A percentile compares a stretch with the other conserved stretches of the same genome.
Evolutionary conservation across 1,140 invertebrate genomes (phyloP).

Genomic region (Pogonomyrmex californicus): DNA sequence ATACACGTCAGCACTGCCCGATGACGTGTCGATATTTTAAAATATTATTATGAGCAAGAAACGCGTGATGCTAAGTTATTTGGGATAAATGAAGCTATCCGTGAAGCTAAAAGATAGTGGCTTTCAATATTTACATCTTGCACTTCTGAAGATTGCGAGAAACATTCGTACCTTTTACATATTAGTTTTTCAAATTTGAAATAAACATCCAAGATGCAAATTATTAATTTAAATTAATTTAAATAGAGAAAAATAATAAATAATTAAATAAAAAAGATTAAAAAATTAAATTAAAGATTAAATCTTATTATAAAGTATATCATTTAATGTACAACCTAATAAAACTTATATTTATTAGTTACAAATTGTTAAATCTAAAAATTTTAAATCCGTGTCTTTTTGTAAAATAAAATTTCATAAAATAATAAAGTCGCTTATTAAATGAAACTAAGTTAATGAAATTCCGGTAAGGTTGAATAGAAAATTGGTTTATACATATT

Average conservation of each 20-base stretch:
- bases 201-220: slow-evolving; percentile 1
- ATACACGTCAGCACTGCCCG: background rate
- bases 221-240: background rate
- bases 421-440: background rate
- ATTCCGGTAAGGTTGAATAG: background rate
- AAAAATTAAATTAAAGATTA: too few species aligned
- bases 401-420: background rate
- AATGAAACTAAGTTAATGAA: slow-evolving; percentile 14
- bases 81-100: background rate
- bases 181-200: background rate
- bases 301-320: background rate
- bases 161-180: background rate
- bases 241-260: background rate
- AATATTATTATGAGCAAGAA: background rate
- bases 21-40: background rate
- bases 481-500: background rate
- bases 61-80: too few species aligned
- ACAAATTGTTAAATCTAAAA: background rate
- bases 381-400: background rate
- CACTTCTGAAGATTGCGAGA: background rate
- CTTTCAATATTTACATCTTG: background rate
- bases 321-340: background rate
- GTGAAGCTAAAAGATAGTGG: background rate
- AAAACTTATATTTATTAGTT: slow-evolving; percentile 11
- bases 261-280: background rate